A percentile compares a stretch with the other conserved stretches of the same genome.
phyloP scores from a whole-genome alignment of 35 echinoderm and acorn worm genomes.

The Apostichopus japonicus region DNA sequence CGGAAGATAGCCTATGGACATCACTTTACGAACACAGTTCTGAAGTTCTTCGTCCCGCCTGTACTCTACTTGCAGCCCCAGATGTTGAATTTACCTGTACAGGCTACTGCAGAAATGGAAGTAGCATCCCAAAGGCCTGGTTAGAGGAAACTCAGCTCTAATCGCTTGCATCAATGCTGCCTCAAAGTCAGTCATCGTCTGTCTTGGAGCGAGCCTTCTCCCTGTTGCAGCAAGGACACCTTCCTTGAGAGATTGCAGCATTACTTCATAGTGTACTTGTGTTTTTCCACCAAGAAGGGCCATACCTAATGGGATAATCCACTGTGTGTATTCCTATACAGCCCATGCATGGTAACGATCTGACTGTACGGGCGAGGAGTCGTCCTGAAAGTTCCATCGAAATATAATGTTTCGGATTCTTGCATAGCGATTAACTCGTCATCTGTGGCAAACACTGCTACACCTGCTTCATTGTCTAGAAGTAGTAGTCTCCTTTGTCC shows the following conservation, averaged over 20 bases:
- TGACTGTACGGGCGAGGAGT: slow-evolving; percentile 51
- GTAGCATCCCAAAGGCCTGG: slow-evolving; percentile 43
- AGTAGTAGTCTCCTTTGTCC: slow-evolving; percentile 45
- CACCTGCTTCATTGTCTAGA: slow-evolving; percentile 23
- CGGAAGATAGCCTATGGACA: no score
- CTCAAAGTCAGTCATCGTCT: slow-evolving; percentile 53
- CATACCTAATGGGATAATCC: slow-evolving; percentile 57
- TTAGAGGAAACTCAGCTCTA: slow-evolving; percentile 41
- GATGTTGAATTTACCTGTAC: slow-evolving; percentile 35
- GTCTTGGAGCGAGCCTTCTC: slow-evolving; percentile 20
- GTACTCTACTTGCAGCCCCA: slow-evolving; percentile 42
- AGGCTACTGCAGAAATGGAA: slow-evolving; percentile 67
- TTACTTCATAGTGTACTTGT: slow-evolving; percentile 34
- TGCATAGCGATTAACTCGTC: slow-evolving; percentile 39
- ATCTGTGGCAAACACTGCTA: slow-evolving; percentile 44
- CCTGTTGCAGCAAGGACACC: slow-evolving; percentile 32
- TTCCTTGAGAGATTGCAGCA: slow-evolving; percentile 43
- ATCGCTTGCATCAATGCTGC: slow-evolving; percentile 41
- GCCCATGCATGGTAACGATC: slow-evolving; percentile 57
- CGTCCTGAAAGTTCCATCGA: neutral
- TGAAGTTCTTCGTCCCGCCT: neutral
- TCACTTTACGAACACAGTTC: no score
- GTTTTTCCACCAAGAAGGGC: slow-evolving; percentile 53
- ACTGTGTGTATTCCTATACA: slow-evolving; percentile 11
- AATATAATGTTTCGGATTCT: slow-evolving; percentile 39